These are phyloP conservation scores for Pan troglodytes DNA, from an alignment of 2,113 vertebrate genomes.

Conservation along the genomic window NHGRI_mPanTro3-v2.1_pri NC_072402.2:4578001-4578500, in stretches of 20 bases:
- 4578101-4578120: neutral
- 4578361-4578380: neutral
- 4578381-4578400: accelerated
- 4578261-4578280: neutral
- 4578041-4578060: accelerated
- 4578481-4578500: neutral
- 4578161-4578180: neutral
- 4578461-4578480: no score
- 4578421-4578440: neutral
- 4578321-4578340: accelerated
- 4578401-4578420: neutral
- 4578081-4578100: no score
- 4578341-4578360: neutral
- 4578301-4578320: accelerated
- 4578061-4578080: neutral
- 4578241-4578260: accelerated
- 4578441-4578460: neutral
- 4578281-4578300: no score
- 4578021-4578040: no score
- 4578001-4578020: accelerated
- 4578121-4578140: neutral
- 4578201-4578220: neutral
- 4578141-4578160: no score
- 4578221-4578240: accelerated
- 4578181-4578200: neutral